Base-by-base conservation (phyloP, 53 echinoderm and acorn worm species). In the Crossaster papposus region DNA sequence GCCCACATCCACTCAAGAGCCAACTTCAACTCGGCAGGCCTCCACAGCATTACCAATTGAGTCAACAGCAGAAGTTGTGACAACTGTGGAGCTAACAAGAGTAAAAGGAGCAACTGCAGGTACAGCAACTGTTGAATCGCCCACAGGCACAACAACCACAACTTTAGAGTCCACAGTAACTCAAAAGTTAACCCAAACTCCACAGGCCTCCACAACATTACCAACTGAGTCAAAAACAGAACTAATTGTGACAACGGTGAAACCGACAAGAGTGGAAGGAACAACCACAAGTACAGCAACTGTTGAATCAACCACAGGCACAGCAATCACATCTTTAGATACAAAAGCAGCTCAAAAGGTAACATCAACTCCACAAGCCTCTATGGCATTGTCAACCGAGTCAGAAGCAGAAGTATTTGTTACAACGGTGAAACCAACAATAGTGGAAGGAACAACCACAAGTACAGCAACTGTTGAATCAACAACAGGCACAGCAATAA, bases 1-100 rank as follows among this genome's bases (percentile, higher is more conserved):
- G 22, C 58, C 58, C 15, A 58, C 15, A 58, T 8, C 58, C 12
- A 58, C 58, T 58, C 22, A 58, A 4, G 2, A 18, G 58, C 15
- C 12, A 2, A 68, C 68, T 11, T 68, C 68, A 68, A 68, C 68
- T 68, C 68, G 28, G 4, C n/a, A 68, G 68, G 10, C 68, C 22
- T 28, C 68, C 22, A 28, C 77, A 54, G 36, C 70, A 81, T 12
- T 54, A 51, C 2, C 81, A 81, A 1, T 65, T 55, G 62, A 62
- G 30, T 38, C 70, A 28, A 31, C 62, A 32, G 34, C 90, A 81
- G 24, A 71, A 81, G 83, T 64, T 31, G 13, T 34, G 2, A 64
- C 71, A 81, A 18, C 53, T 50, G 51, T 54, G 31, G 33, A 26
- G 22, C 18, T 53, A 30, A 50, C 68, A 52, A 70, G 26, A 17